Evolutionary conservation across 1,140 invertebrate species (phyloP).

Genomic region (Apis dorsata): DNA sequence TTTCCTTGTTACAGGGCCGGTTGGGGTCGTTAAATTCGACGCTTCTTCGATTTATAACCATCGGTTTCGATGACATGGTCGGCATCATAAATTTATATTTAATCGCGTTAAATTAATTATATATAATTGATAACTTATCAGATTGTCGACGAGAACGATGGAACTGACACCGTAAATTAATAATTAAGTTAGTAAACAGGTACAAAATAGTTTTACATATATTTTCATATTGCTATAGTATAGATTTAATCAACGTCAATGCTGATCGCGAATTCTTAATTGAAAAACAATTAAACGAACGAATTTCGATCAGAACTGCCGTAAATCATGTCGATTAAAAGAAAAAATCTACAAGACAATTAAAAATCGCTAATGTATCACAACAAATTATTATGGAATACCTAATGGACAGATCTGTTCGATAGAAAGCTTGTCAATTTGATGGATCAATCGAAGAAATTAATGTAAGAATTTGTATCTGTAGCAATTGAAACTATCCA

Average conservation of each 20-base stretch:
- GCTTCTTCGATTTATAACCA: not conserved
- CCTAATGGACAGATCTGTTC: too few relatives aligned
- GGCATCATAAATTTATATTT: not conserved
- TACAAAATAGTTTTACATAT: not conserved
- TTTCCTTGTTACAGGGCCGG: conserved; percentile 53
- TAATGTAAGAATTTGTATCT: too few relatives aligned
- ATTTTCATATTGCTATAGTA: not conserved
- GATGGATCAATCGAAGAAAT: too few relatives aligned
- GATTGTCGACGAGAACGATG: too few relatives aligned
- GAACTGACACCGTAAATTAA: not conserved
- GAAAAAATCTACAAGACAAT: too few relatives aligned
- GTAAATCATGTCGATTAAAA: too few relatives aligned
- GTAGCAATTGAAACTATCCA: not conserved
- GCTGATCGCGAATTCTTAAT: not conserved
- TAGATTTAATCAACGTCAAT: not conserved
- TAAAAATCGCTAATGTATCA: too few relatives aligned
- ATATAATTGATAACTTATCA: not conserved
- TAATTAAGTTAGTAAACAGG: not conserved
- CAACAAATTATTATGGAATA: too few relatives aligned
- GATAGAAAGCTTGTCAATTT: too few relatives aligned
- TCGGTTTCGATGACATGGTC: not conserved
- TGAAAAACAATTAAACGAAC: not conserved
- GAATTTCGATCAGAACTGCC: too few relatives aligned
- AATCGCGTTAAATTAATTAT: not conserved
- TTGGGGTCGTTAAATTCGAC: conserved; percentile 55